phyloP scores from a whole-genome alignment of 2,888 invertebrate genomes.

The Calameuta filiformis region DNA sequence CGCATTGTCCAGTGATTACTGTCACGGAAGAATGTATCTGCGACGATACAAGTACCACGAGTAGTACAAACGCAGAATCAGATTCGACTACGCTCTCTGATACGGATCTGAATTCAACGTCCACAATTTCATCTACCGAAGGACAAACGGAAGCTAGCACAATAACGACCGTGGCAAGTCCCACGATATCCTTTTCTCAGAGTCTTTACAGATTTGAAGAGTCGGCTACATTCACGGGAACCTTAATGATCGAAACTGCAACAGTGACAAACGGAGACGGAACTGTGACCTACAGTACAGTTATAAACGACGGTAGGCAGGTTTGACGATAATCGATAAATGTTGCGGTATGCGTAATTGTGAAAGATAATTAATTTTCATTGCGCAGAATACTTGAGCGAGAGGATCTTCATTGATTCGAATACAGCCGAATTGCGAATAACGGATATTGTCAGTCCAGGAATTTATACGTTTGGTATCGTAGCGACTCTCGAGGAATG shows the following conservation, averaged over 20 bases:
- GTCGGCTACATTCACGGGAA: conserved; percentile 13
- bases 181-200: conserved; percentile 12
- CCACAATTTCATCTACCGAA: background rate
- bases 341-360: background rate
- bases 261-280: conserved; percentile 13
- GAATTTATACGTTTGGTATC: conserved; percentile 13
- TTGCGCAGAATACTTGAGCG: conserved; percentile 9
- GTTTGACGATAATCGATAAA: background rate
- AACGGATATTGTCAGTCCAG: conserved; percentile 11
- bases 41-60: too few species aligned
- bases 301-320: conserved; percentile 10
- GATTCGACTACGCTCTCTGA: too few species aligned
- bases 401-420: conserved; percentile 9
- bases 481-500: conserved; percentile 11
- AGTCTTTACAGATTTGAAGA: conserved; percentile 14
- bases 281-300: conserved; percentile 9
- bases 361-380: background rate
- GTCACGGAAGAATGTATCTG: too few species aligned
- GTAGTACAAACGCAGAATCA: too few species aligned
- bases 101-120: background rate
- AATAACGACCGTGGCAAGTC: background rate
- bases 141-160: background rate
- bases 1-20: too few species aligned
- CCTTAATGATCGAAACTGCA: conserved; percentile 19
- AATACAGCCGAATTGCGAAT: conserved; percentile 11